Evolutionary conservation across 2,888 invertebrate genomes (phyloP).

Genomic region (Anthoptus insignis): DNA sequence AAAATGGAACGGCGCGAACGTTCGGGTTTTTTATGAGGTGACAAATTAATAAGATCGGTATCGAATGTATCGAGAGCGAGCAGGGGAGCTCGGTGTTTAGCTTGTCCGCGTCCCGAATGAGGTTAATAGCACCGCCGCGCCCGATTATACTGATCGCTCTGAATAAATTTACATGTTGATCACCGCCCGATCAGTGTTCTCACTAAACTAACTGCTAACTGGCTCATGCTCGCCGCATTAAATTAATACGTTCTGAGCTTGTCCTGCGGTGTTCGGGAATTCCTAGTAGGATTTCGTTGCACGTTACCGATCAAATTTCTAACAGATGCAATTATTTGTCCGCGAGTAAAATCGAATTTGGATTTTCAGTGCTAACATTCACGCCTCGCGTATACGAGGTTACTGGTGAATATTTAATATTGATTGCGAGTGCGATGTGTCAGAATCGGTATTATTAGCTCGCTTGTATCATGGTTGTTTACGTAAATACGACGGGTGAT

Average conservation of each 20-base stretch:
- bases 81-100: conserved; percentile 69
- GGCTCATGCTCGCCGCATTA: conserved; percentile 62
- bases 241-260: conserved; percentile 60
- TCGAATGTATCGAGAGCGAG: conserved; percentile 47
- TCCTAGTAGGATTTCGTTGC: conserved; percentile 20
- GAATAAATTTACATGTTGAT: conserved; percentile 85
- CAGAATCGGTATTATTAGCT: conserved; percentile 33
- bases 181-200: conserved; percentile 74
- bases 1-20: conserved; percentile 3
- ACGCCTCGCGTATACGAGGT: conserved; percentile 26
- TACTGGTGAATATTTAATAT: conserved; percentile 35
- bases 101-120: conserved; percentile 71
- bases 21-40: conserved; percentile 39
- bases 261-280: conserved; percentile 29
- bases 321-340: conserved; percentile 37
- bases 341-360: conserved; percentile 27
- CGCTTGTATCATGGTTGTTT: conserved; percentile 51
- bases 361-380: conserved; percentile 32
- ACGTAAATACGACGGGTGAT: conserved; percentile 62
- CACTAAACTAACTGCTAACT: conserved; percentile 72
- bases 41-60: conserved; percentile 68
- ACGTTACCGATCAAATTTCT: conserved; percentile 25
- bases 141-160: conserved; percentile 78
- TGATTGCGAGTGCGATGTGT: conserved; percentile 41
- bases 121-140: conserved; percentile 77